These are phyloP conservation scores for Pelodiscus sinensis DNA, from an alignment of 2,113 vertebrate species.

Conservation along the genomic window DNA sequence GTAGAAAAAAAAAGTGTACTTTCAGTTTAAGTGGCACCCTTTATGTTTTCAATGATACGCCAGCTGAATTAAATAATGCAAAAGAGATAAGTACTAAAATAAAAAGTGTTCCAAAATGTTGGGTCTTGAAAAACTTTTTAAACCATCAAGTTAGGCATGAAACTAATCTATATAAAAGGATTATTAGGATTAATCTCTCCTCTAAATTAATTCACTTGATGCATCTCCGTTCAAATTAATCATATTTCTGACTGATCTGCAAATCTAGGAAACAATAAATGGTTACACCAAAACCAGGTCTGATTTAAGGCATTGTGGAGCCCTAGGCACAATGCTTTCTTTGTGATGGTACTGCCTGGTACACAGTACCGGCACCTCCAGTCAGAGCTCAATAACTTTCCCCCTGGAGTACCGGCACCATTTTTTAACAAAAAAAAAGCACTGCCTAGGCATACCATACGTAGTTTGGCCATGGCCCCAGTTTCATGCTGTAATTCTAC, in stretches of 20 bases:
- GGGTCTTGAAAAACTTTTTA: background rate
- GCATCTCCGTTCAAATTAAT: background rate
- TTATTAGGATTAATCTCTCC: background rate
- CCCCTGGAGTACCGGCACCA: too few relatives aligned
- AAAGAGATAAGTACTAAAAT: background rate
- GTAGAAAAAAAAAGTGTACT: background rate
- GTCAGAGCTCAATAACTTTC: too few relatives aligned
- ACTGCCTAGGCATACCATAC: rapidly evolving
- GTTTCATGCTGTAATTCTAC: background rate
- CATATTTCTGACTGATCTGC: background rate
- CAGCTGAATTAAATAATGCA: background rate
- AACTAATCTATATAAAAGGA: background rate
- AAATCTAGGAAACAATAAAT: background rate
- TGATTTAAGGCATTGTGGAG: background rate
- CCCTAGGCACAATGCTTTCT: too few relatives aligned
- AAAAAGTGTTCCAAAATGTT: background rate
- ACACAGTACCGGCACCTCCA: too few relatives aligned
- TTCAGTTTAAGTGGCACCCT: background rate
- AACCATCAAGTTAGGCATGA: background rate
- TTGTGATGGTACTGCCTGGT: too few relatives aligned
- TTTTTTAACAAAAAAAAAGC: too few relatives aligned
- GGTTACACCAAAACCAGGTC: background rate
- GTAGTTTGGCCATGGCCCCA: background rate
- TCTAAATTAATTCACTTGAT: background rate
- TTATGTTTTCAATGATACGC: background rate